Base-by-base conservation (phyloP, 2,797 vertebrate genomes). In the Mormyrus proboscirostris region DNA sequence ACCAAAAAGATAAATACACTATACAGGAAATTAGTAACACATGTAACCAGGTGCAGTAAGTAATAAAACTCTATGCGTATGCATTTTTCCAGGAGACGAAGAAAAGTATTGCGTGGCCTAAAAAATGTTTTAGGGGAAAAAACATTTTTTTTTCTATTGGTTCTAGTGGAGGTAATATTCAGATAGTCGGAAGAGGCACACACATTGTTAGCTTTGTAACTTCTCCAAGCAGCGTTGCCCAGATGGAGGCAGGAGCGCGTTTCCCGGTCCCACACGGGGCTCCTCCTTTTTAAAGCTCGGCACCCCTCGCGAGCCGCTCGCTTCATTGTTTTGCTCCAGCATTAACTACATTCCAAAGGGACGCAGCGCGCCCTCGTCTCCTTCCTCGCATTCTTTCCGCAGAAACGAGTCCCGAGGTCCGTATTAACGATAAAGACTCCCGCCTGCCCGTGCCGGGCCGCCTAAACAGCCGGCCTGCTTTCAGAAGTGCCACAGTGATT, bases 341-440 rank as follows among this genome's bases (percentile, higher is more conserved):
- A 96, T 97, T 97, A 97, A 96, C 96, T 94, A 95, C 98, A 98
- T 99, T 98, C 98, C 98, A 96, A 91, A 95, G 96, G 93, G 97
- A 94, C 97, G 96, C 96, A 97, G 95, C 51, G 51, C 95, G 94
- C 97, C 93, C 95, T 53, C 86, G 96, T 97, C 95, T 96, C 92
- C 97, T 94, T 98, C 97, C 97, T 93, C 97, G 96, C 97, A 98
- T 98, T 98, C 97, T 97, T 97, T 94, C 94, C 92, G 92, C 95
- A 93, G 93, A 93, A 97, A 97, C 94, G 92, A 96, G 96, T 96
- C 92, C 95, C 92, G 62, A 3, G 90, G 86, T 85, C 83, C 47
- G 93, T 93, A 92, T 89, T 53, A 14, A 0, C 93, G 93, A 79
- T 93, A 89, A n/a, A 29, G 22, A 29, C 1, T 19, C 12, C 90